Conservation (phyloP, 2,113 vertebrate species). For the Numida meleagris region DNA sequence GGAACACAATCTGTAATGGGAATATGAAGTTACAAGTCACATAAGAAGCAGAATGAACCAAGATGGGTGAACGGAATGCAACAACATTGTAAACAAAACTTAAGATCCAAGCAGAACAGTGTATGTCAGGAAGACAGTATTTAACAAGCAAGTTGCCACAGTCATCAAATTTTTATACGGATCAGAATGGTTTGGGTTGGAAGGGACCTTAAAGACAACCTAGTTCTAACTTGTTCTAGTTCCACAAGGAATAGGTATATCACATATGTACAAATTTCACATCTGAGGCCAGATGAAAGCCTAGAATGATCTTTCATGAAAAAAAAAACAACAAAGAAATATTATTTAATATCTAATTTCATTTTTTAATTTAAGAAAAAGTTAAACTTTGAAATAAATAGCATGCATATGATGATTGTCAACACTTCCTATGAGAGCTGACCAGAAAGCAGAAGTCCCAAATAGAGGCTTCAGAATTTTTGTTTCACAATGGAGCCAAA, state of each 20-base stretch:
- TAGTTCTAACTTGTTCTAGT: neutral
- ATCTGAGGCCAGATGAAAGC: neutral
- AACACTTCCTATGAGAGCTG: neutral
- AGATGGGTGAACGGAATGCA: neutral
- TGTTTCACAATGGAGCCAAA: neutral
- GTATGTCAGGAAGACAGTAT: neutral
- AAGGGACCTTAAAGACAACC: neutral
- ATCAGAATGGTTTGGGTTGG: neutral
- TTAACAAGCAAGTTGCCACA: neutral
- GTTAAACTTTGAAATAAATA: neutral
- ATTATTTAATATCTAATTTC: neutral
- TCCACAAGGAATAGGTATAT: neutral
- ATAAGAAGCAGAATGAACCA: neutral
- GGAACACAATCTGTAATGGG: constrained; percentile 79
- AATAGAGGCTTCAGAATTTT: neutral
- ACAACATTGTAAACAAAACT: neutral
- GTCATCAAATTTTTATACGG: neutral
- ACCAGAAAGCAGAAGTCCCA: neutral
- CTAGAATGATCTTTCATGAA: neutral
- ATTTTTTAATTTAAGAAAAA: neutral
- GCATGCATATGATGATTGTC: neutral
- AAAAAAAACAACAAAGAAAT: neutral
- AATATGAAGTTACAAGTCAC: neutral
- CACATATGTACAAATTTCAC: neutral
- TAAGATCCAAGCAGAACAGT: neutral